Evolutionary conservation across 92 coral and sea anemone genomes (phyloP), one percentile per base, ranked within the genome.

Genomic region (Ricordea florida): DNA sequence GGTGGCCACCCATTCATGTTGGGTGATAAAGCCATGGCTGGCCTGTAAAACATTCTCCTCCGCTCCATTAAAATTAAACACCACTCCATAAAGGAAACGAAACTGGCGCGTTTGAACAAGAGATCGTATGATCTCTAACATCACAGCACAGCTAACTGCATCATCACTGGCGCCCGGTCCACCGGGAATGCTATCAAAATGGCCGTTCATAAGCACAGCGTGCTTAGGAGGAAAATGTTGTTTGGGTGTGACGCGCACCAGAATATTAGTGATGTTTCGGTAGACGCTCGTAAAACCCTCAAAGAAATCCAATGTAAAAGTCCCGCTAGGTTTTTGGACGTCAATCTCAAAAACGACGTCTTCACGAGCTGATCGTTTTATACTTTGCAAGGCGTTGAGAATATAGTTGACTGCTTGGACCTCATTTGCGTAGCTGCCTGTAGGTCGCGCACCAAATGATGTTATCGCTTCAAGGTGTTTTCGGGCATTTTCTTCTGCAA

Each of bases 21-120:
- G 96, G 0, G 96, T 96, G 45, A 94, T 94, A 74, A 94, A 94
- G 10, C 98, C 98, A 66, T 94, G 98, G 69, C 98, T 94, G 2
- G 97, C 98, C 57, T 94, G 98, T 20, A 94, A 69, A 55, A 92
- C 44, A 61, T 96, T 92, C 48, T 96, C 99, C 78, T 96, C 99
- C 1, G 99, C 99, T 41, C 99, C 99, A 80, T 96, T 96, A 48
- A 96, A 96, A 29, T 85, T 84, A 35, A 96, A 96, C 31, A 96
- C 87, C 0, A 96, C 68, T 31, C 91, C 93, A 30, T 92, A 87
- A 3, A 58, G 61, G 32, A 96, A 78, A 27, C 55, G 50, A 30
- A 72, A 73, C 37, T 57, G 46, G 9, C 78, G 68, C 5, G 91
- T 88, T 18, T 82, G 79, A 11, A 91, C 73, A 47, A 96, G 69